Conservation (phyloP, 2,888 invertebrate genomes). For the Gibbula magus region DNA sequence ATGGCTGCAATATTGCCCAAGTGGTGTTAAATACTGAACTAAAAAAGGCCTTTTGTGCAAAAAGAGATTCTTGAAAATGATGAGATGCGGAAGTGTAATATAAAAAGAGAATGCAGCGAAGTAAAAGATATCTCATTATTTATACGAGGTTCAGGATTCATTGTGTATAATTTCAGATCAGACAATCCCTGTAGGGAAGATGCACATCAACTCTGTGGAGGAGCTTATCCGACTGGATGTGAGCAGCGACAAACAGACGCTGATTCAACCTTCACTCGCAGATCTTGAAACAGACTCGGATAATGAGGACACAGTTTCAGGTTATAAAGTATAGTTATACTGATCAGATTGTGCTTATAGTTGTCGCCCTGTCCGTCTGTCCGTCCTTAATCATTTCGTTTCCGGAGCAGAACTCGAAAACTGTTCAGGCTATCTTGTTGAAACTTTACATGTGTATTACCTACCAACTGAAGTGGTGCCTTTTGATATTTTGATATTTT, state of each 20-base stretch:
- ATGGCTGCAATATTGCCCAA: background rate
- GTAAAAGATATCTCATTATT: no score
- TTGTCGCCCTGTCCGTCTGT: no score
- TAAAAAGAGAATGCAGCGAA: no score
- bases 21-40: background rate
- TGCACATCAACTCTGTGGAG: slow-evolving; percentile 69
- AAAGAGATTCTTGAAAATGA: no score
- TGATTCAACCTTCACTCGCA: slow-evolving; percentile 58
- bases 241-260: slow-evolving; percentile 40
- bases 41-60: background rate
- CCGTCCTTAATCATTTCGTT: no score
- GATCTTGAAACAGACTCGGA: slow-evolving; percentile 68
- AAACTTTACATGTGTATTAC: no score
- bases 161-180: slow-evolving; percentile 49
- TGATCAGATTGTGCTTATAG: background rate
- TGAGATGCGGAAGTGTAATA: no score
- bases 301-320: slow-evolving; percentile 58
- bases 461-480: no score
- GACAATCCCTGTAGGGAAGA: slow-evolving; percentile 65
- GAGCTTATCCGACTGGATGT: slow-evolving; percentile 62
- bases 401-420: no score
- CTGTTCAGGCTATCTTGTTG: no score
- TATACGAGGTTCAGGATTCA: background rate
- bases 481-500: no score
- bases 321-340: slow-evolving; percentile 25